Percentiles rank a stretch among this genome's conserved stretches.
phyloP scores from a whole-genome alignment of 2,797 vertebrate genomes.

The Leontopithecus rosalia region DNA sequence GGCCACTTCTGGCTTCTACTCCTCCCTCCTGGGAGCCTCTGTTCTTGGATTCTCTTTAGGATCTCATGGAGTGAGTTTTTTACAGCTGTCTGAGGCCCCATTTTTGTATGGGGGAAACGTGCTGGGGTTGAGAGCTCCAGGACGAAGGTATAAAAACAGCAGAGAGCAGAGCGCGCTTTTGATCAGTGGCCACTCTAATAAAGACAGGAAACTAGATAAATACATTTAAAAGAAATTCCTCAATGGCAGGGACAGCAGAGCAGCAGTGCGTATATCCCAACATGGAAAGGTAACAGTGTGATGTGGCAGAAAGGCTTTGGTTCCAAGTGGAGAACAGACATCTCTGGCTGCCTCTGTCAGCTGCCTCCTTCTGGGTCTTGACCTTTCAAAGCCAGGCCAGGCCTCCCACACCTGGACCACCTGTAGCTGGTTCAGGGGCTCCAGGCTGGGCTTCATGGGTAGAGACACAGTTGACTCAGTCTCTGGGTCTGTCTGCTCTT shows the following conservation, averaged over 20 bases:
- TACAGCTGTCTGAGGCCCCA: background rate
- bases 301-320: background rate
- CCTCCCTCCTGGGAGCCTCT: background rate
- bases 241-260: background rate
- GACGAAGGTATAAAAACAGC: background rate
- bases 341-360: background rate
- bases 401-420: background rate
- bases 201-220: background rate
- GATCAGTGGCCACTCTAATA: background rate
- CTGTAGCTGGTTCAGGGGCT: background rate
- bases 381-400: background rate
- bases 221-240: background rate
- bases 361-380: background rate
- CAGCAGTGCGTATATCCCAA: fast-evolving
- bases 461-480: background rate
- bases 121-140: background rate
- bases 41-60: background rate
- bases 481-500: background rate
- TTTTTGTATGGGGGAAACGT: fast-evolving
- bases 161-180: background rate
- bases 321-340: background rate
- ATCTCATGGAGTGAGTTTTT: background rate
- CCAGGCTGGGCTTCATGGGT: fast-evolving
- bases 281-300: background rate
- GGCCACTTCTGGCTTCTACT: background rate